Conservation (phyloP, 37 sponge, comb jelly and placozoan genomes). For the Diacarnus erythraeanus region DNA sequence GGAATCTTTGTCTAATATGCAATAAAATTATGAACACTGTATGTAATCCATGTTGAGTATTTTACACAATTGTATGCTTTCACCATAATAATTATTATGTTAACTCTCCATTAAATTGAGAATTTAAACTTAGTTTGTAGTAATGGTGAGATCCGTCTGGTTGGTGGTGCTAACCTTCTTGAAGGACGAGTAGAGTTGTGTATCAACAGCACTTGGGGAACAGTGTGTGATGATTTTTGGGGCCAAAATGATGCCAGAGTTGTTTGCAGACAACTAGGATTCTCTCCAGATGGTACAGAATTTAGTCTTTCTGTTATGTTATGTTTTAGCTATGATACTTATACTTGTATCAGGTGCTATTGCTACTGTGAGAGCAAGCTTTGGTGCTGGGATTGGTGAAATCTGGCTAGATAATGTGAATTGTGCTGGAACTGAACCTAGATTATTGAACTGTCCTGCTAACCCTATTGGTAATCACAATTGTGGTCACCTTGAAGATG, state of each 20-base stretch:
- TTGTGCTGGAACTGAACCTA: not conserved
- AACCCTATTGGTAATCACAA: not conserved
- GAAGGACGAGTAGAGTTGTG: constrained; percentile 38
- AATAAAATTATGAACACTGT: too few species aligned
- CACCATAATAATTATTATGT: not conserved
- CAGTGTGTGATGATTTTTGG: constrained; percentile 46
- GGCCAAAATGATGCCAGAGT: constrained; percentile 27
- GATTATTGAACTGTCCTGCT: not conserved
- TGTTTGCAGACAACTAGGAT: constrained; percentile 37
- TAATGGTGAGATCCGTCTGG: constrained; percentile 14
- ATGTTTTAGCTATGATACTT: too few species aligned
- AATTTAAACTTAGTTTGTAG: not conserved
- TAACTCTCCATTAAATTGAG: not conserved
- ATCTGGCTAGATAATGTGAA: constrained; percentile 12
- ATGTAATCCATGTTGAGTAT: too few species aligned
- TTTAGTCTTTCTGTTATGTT: too few species aligned
- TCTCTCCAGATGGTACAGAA: not conserved
- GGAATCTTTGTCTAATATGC: too few species aligned
- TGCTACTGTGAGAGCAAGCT: not conserved
- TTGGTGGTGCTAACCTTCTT: constrained; percentile 16
- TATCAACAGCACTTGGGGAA: constrained; percentile 29
- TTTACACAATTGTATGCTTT: too few species aligned
- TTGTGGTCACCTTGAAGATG: not conserved
- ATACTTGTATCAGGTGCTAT: constrained; percentile 2
- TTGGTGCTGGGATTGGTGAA: not conserved